phyloP scores from a whole-genome alignment of 2,113 vertebrate genomes.

The Glaucomys volans region DNA sequence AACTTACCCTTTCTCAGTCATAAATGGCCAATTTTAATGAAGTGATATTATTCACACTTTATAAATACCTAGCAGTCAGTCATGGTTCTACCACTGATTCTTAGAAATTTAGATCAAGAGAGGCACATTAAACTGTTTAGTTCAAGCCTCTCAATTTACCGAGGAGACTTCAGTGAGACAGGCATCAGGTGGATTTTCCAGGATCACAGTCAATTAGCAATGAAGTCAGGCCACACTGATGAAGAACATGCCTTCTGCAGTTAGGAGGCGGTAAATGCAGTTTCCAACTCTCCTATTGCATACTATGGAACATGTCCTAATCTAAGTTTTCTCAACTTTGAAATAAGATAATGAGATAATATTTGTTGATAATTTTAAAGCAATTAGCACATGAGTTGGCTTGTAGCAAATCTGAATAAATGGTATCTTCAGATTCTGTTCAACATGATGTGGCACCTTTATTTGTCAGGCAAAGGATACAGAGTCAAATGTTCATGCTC shows the following conservation, averaged over 20 bases:
- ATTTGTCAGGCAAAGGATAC: slow-evolving; percentile 62
- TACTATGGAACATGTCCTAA: not conserved
- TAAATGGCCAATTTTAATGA: slow-evolving; percentile 30
- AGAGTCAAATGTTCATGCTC: slow-evolving; percentile 52
- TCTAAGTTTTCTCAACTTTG: not conserved
- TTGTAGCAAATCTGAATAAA: not conserved
- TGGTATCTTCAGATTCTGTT: not conserved
- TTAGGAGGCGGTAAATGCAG: not conserved
- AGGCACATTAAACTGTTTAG: not conserved
- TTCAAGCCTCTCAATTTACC: slow-evolving; percentile 17
- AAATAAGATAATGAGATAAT: not conserved
- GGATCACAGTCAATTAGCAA: not conserved
- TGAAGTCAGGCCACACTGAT: not conserved
- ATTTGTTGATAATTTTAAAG: slow-evolving; percentile 36
- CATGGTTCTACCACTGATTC: not conserved
- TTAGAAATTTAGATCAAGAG: slow-evolving; percentile 6
- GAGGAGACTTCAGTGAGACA: slow-evolving; percentile 5
- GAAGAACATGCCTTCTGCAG: not conserved
- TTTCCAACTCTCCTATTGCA: not conserved
- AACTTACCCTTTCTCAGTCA: not conserved
- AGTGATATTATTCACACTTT: slow-evolving; percentile 55
- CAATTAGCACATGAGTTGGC: not conserved
- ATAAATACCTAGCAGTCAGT: not conserved
- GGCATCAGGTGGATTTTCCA: not conserved
- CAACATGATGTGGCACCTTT: not conserved